Evolutionary conservation across 2,797 vertebrate genomes (phyloP).

Genomic region (Pipistrellus pipistrellus): DNA sequence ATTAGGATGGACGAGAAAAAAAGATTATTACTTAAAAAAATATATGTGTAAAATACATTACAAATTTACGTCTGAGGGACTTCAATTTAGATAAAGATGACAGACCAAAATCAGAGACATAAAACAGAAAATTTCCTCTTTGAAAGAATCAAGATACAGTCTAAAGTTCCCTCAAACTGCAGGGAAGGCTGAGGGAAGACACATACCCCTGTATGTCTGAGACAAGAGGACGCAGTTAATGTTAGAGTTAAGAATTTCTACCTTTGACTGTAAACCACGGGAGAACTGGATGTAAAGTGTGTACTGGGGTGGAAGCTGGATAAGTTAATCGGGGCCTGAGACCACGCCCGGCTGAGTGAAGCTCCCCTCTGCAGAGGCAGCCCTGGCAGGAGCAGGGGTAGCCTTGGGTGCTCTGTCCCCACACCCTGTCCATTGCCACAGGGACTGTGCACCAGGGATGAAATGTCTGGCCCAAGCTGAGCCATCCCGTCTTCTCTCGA

Average conservation of each 20-base stretch:
- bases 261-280: background rate
- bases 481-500: background rate
- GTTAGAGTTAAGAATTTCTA: background rate
- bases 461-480: background rate
- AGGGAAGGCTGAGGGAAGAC: background rate
- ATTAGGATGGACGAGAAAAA: conserved; percentile 31
- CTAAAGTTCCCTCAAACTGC: background rate
- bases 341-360: background rate
- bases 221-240: background rate
- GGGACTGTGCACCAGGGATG: background rate
- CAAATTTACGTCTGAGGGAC: conserved; percentile 25
- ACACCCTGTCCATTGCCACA: background rate
- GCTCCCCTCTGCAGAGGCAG: background rate
- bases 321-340: background rate
- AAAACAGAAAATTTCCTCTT: background rate
- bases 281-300: background rate
- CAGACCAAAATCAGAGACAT: background rate
- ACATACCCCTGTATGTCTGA: rapidly evolving
- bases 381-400: background rate
- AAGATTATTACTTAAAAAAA: background rate
- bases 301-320: background rate
- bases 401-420: background rate
- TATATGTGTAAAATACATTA: background rate
- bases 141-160: background rate
- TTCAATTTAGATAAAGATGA: background rate